Evolutionary conservation across 2,113 vertebrate species (phyloP), one percentile per base, ranked within the genome.

Genomic region (Pollimyrus isidori): DNA sequence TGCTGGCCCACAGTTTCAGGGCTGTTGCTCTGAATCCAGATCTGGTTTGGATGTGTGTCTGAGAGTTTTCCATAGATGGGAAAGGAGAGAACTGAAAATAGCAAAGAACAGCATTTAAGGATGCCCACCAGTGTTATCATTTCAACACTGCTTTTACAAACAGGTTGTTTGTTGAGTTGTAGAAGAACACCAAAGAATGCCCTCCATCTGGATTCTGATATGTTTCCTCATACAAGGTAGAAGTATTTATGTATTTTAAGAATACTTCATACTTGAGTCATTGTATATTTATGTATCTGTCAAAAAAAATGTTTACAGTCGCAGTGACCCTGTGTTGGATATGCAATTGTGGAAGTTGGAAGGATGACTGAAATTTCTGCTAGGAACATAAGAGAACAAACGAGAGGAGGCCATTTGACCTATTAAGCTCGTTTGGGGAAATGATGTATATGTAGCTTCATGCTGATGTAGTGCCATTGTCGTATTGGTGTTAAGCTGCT

Each of bases 211-310:
- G 93, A 92, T 95, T 6, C 17, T 91, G 5, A 50, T 95, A 42
- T 89, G 91, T 49, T 52, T 94, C 30, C 69, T 94, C 53, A 90
- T 94, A 35, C 87, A 93, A 90, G 96, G 96, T 96, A 93, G 90
- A 86, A 30, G 10, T 1, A 17, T 9, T 90, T 21, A 80, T 62
- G 7, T n/a, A 80, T 80, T 87, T 7, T 35, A 62, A 26, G 13
- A 87, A 87, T 39, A 53, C 53, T 56, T 10, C 3, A 13, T 84
- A 80, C 4, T 69, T 53, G 35, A 85, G n/a, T 50, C 35, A 52
- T 39, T 42, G 30, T 62, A 23, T 87, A 53, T 23, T 82, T 69
- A 56, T 56, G 15, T 45, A 84, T 84, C 45, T 80, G 13, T 1
- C 13, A 39, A 39, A 35, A 42, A 19, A 80, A 17, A 42, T 80